A percentile compares a stretch with the other conserved stretches of the same genome.
phyloP scores from a whole-genome alignment of 2,113 vertebrate species.

The Podarcis raffonei region DNA sequence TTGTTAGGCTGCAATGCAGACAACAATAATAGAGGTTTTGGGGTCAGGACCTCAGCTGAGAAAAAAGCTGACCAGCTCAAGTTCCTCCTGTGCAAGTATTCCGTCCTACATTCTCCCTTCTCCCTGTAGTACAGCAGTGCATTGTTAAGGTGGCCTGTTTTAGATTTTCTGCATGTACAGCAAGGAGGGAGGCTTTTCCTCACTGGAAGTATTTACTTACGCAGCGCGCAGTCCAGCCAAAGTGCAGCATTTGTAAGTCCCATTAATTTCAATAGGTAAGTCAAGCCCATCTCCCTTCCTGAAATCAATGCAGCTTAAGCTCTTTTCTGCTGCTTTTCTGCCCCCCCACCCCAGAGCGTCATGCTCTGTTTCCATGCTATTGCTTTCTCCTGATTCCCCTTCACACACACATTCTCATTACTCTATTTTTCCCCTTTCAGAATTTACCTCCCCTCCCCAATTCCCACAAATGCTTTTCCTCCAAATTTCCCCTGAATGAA shows the following conservation, averaged over 20 bases:
- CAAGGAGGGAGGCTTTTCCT: background rate
- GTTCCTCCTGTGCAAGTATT: background rate
- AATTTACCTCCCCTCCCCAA: background rate
- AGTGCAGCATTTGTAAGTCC: background rate
- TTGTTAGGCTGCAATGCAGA: background rate
- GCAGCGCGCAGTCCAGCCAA: background rate
- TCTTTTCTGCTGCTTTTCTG: background rate
- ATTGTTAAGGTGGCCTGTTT: background rate
- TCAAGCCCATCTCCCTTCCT: background rate
- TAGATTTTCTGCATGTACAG: background rate
- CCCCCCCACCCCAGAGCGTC: too few relatives aligned
- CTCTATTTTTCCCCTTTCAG: background rate
- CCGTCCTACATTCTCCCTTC: background rate
- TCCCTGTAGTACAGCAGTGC: background rate
- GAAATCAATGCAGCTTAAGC: background rate
- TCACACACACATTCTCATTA: background rate
- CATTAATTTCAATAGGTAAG: background rate
- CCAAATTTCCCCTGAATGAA: background rate
- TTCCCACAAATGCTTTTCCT: background rate
- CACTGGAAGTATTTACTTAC: background rate
- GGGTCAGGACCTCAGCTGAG: background rate
- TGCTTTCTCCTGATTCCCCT: background rate
- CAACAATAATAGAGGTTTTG: conserved; percentile 1
- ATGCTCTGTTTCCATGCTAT: background rate
- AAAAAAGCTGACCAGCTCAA: conserved; percentile 8